Evolutionary conservation across 2,113 vertebrate species (phyloP), one percentile per base, ranked within the genome.

Genomic region (Chloebia gouldiae): DNA sequence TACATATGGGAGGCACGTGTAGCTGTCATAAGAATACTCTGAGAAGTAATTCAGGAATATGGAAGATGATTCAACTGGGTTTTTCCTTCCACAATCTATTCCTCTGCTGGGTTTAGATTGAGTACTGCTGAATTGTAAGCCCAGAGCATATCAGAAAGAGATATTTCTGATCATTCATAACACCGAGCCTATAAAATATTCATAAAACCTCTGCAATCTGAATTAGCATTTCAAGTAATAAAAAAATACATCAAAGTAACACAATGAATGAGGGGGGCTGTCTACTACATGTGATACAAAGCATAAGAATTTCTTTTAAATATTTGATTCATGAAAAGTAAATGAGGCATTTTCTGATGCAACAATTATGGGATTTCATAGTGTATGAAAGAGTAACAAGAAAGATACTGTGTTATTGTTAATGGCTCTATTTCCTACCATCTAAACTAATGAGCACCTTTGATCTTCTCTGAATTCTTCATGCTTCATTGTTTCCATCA

Each of bases 161-260:
- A 7, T 8, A 76, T 61, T 76, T 93, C 70, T 88, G 84, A 82
- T 94, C 66, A 69, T 44, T 90, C 37, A 64, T 77, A 93, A 81
- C 40, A 64, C 42, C 0, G 0, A 75, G 63, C 31, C 59, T 39
- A 65, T 95, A 88, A 94, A 97, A 94, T 83, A 94, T 93, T 95
- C 50, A 86, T 93, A 64, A 88, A 94, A 83, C 49, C 39, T 69
- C 75, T 70, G 76, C 64, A 85, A 81, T 86, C 76, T 75, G 69
- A 93, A 89, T 89, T 86, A 80, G 51, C n/a, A 61, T 95, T 93
- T 95, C 86, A 94, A 94, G 77, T 78, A 64, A 86, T n/a, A 83
- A 81, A 92, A 95, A 88, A 72, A 47, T 39, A 60, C 63, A 92
- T 94, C 86, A 95, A 95, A 95, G 80, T 54, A 77, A 77, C 47